phyloP scores from a whole-genome alignment of 2,888 invertebrate genomes.

The Pelosia muscerda region DNA sequence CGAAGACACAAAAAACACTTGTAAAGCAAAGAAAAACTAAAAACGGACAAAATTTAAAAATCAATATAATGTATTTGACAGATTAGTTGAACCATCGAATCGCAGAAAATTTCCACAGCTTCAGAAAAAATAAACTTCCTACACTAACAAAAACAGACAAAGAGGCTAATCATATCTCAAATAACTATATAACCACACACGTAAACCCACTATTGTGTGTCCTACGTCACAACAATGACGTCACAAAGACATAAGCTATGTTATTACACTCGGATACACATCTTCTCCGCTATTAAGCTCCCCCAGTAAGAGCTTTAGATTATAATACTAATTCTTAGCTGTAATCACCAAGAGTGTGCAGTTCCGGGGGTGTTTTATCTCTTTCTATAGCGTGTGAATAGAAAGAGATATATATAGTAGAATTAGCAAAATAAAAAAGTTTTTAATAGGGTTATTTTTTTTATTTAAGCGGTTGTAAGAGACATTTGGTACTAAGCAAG shows the following conservation, averaged over 20 bases:
- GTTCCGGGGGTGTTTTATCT: background rate
- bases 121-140: too few relatives aligned
- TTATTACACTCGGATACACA: slow-evolving; percentile 20
- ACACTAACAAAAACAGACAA: background rate
- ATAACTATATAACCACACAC: background rate
- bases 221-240: slow-evolving; percentile 17
- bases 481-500: too few relatives aligned
- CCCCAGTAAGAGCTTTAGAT: slow-evolving; percentile 19
- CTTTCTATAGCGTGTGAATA: background rate
- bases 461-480: too few relatives aligned
- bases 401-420: background rate
- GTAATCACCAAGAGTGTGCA: slow-evolving; percentile 4
- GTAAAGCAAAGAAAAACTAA: too few relatives aligned
- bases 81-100: too few relatives aligned
- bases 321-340: slow-evolving; percentile 22
- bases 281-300: slow-evolving; percentile 15
- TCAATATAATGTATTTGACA: too few relatives aligned
- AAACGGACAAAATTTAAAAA: too few relatives aligned
- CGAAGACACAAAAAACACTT: too few relatives aligned
- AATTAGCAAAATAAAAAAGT: background rate
- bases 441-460: background rate
- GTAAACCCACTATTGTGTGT: background rate
- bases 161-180: background rate
- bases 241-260: slow-evolving; percentile 20
- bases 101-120: too few relatives aligned